phyloP scores from a whole-genome alignment of 2,888 invertebrate species.

The Acheta domesticus region DNA sequence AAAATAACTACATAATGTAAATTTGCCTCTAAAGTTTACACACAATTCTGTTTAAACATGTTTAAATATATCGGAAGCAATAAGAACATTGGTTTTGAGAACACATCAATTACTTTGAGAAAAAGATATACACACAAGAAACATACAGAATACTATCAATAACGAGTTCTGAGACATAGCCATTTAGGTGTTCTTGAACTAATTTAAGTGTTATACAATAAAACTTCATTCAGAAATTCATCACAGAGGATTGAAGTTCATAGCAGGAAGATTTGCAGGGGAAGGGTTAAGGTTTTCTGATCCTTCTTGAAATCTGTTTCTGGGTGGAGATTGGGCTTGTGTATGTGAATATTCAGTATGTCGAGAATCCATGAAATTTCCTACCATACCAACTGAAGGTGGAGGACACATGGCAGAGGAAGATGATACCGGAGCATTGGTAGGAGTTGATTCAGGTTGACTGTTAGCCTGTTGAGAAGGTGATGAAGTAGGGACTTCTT shows the following conservation, averaged over 20 bases:
- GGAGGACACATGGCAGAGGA: slow-evolving; percentile 62
- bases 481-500: slow-evolving; percentile 61
- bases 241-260: slow-evolving; percentile 77
- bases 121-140: not conserved
- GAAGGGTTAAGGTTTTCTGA: slow-evolving; percentile 57
- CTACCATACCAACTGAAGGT: slow-evolving; percentile 63
- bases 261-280: slow-evolving; percentile 47
- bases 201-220: not conserved
- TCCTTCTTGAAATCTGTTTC: slow-evolving; percentile 44
- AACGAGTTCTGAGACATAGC: not conserved
- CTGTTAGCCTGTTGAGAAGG: slow-evolving; percentile 50
- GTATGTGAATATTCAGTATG: slow-evolving; percentile 60
- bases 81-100: not conserved
- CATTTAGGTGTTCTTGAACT: not conserved
- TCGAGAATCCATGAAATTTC: slow-evolving; percentile 64
- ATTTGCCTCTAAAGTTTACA: not conserved
- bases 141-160: not conserved
- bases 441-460: slow-evolving; percentile 40
- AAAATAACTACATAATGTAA: slow-evolving; percentile 1
- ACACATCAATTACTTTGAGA: slow-evolving; percentile 7
- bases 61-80: not conserved
- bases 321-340: slow-evolving; percentile 26
- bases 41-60: not conserved
- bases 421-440: slow-evolving; percentile 45
- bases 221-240: not conserved